Evolutionary conservation across 1,140 invertebrate genomes (phyloP).

Genomic region (Alviniconcha marisindica): DNA sequence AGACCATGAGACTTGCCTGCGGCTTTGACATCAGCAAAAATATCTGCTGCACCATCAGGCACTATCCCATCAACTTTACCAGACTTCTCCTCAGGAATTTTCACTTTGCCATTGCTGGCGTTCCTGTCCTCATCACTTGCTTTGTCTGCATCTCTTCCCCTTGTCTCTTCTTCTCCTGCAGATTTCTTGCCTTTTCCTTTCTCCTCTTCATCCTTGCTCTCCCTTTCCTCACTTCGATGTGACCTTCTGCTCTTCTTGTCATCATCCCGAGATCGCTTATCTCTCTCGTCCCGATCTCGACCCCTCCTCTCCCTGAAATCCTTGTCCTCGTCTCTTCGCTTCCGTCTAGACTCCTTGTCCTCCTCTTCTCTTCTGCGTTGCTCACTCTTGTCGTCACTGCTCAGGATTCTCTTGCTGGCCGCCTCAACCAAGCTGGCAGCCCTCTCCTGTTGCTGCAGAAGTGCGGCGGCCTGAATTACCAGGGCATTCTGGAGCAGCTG

Average conservation of each 20-base stretch:
- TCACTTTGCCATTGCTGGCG: neutral
- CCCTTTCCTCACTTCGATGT: conserved; percentile 23
- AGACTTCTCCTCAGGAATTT: neutral
- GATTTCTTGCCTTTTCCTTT: conserved; percentile 23
- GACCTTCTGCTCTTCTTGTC: conserved; percentile 19
- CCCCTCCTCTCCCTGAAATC: conserved; percentile 34
- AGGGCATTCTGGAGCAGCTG: conserved; percentile 13
- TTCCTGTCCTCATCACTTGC: neutral
- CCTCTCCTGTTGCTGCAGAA: neutral
- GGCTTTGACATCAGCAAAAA: conserved; percentile 3
- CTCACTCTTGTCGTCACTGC: neutral
- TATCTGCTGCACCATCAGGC: neutral
- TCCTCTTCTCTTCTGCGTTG: neutral
- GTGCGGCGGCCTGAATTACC: neutral
- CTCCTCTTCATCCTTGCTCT: conserved; percentile 18
- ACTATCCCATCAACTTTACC: neutral
- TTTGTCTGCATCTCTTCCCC: neutral
- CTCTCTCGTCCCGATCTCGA: conserved; percentile 26
- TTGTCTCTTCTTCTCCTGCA: conserved; percentile 16
- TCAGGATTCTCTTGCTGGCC: conserved; percentile 13
- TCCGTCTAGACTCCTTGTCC: conserved; percentile 38
- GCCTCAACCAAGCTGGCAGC: neutral
- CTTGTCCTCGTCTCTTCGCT: conserved; percentile 44
- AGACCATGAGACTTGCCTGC: conserved; percentile 4
- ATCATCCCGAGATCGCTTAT: conserved; percentile 32